These are phyloP conservation scores for Linnaemya tessellans DNA, from an alignment of 2,888 invertebrate genomes.

Conservation along the genomic window DNA sequence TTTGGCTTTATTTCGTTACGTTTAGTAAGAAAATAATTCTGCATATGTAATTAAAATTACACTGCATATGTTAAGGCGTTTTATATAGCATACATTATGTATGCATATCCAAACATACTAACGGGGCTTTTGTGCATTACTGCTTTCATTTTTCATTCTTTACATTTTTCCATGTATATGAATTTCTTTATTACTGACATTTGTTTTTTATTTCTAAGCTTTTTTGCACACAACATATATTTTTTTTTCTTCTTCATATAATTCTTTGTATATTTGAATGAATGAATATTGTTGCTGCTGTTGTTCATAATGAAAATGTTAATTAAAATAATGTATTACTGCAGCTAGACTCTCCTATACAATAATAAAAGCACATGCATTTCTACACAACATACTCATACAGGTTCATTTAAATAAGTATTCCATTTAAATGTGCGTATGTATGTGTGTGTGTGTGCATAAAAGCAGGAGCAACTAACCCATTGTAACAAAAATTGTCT, in stretches of 20 bases:
- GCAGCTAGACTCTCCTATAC: constrained; percentile 65
- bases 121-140: constrained; percentile 70
- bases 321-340: constrained; percentile 81
- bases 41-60: constrained; percentile 71
- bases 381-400: neutral
- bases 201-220: constrained; percentile 75
- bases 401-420: neutral
- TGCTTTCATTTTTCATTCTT: constrained; percentile 81
- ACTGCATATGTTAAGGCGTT: constrained; percentile 72
- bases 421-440: neutral
- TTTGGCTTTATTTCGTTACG: constrained; percentile 47
- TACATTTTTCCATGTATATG: constrained; percentile 78
- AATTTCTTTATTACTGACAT: constrained; percentile 38
- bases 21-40: constrained; percentile 60
- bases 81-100: constrained; percentile 56
- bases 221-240: constrained; percentile 71
- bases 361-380: constrained; percentile 47
- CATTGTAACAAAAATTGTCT: constrained; percentile 31
- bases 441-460: neutral
- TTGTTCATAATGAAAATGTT: constrained; percentile 78
- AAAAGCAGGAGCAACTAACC: constrained; percentile 35
- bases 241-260: constrained; percentile 26
- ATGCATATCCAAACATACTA: constrained; percentile 62
- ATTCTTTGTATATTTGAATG: constrained; percentile 37
- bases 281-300: constrained; percentile 31